Conservation (phyloP, 1,140 invertebrate species). For the Diachasmimorpha longicaudata region DNA sequence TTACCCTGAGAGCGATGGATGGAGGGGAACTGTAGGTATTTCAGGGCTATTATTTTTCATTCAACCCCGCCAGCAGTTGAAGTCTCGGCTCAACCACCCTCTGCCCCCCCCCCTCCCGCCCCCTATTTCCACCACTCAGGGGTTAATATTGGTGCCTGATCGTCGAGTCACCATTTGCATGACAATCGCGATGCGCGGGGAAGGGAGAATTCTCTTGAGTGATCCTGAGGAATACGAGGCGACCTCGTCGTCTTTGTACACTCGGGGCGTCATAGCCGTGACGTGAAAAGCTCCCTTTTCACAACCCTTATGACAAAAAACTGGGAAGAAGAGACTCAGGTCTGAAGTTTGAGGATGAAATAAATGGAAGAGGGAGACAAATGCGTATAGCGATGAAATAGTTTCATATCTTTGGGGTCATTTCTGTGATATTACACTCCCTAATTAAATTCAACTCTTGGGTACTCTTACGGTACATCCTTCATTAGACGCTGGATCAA, state of each 20-base stretch:
- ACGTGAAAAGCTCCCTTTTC: conserved; percentile 19
- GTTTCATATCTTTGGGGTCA: conserved; percentile 16
- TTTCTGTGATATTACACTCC: conserved; percentile 51
- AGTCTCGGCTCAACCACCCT: background rate
- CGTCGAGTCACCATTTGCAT: conserved; percentile 51
- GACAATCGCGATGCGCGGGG: conserved; percentile 53
- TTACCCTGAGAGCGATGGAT: background rate
- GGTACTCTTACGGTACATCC: conserved; percentile 49
- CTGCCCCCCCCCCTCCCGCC: background rate
- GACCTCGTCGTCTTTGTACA: conserved; percentile 32
- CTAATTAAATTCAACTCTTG: conserved; percentile 56
- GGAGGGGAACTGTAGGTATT: background rate
- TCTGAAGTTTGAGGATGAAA: background rate
- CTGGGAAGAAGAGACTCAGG: background rate
- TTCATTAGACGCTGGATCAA: conserved; percentile 59
- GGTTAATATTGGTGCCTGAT: conserved; percentile 50
- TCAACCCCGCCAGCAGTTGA: conserved; percentile 14
- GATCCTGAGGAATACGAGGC: background rate
- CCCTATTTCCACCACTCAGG: conserved; percentile 30
- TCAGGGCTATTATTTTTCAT: conserved; percentile 17
- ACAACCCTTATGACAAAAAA: background rate
- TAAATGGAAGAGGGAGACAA: background rate
- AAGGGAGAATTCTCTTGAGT: background rate
- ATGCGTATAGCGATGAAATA: background rate
- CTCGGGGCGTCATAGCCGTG: conserved; percentile 20